Percentiles rank a stretch among this genome's conserved stretches.
phyloP scores from a whole-genome alignment of 2,797 vertebrate genomes.

The Cyprinodon diabolis region DNA sequence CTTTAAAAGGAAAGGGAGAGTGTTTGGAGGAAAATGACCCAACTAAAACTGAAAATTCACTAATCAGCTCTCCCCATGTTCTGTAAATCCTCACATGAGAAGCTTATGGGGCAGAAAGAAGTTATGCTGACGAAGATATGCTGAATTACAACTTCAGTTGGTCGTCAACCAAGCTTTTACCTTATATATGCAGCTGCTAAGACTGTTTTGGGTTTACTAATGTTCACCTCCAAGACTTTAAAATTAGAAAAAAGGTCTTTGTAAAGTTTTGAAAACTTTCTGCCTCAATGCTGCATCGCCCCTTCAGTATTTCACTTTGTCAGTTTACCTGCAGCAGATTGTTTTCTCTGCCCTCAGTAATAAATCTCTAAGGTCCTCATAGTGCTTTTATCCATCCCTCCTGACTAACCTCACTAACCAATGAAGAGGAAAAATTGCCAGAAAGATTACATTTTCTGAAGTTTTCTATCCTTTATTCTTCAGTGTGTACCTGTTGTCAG shows the following conservation, averaged over 20 bases:
- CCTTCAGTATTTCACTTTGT: background rate
- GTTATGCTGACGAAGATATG: background rate
- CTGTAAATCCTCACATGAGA: background rate
- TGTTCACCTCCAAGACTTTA: background rate
- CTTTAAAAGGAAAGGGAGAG: background rate
- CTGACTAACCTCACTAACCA: conserved; percentile 18
- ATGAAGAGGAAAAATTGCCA: background rate
- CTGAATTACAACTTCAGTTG: background rate
- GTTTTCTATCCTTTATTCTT: conserved; percentile 25
- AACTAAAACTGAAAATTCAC: background rate
- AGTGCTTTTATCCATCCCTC: conserved; percentile 32
- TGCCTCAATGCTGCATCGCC: conserved; percentile 8
- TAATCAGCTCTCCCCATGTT: background rate
- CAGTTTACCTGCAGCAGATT: conserved; percentile 23
- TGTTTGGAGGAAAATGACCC: background rate
- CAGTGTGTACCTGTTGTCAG: conserved; percentile 21
- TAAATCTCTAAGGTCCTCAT: conserved; percentile 14
- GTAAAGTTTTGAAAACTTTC: background rate
- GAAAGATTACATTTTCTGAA: conserved; percentile 31
- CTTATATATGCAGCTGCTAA: background rate
- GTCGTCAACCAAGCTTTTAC: background rate
- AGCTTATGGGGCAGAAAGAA: background rate
- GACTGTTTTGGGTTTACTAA: background rate
- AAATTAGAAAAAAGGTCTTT: background rate
- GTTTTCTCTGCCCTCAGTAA: conserved; percentile 18